These are phyloP conservation scores for Odontothrips loti DNA, from an alignment of 2,888 invertebrate genomes.

Conservation along the genomic window DNA sequence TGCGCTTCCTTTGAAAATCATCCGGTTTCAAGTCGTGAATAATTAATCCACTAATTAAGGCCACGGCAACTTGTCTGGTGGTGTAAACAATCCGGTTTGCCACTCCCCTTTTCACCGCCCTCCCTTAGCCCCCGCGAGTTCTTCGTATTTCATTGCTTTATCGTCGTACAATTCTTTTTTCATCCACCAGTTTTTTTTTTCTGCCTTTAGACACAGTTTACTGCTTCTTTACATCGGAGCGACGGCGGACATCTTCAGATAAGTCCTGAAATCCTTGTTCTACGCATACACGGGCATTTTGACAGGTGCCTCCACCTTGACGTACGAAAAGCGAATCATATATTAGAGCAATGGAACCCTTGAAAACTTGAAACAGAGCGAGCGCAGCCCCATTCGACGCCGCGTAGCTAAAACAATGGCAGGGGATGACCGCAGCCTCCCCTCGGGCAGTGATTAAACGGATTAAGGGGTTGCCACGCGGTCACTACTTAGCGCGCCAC, in stretches of 20 bases:
- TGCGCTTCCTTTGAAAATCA: slow-evolving; percentile 1
- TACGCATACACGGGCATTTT: no score
- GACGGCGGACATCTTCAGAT: neutral
- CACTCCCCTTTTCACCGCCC: slow-evolving; percentile 21
- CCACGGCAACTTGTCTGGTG: slow-evolving; percentile 11
- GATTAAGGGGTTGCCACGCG: neutral
- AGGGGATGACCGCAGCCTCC: neutral
- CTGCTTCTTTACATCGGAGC: neutral
- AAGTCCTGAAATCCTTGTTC: no score
- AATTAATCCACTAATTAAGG: slow-evolving; percentile 21
- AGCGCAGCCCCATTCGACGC: neutral
- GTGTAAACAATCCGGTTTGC: slow-evolving; percentile 19
- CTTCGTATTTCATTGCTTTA: neutral
- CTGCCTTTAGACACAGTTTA: neutral
- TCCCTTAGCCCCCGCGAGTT: neutral
- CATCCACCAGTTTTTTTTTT: neutral
- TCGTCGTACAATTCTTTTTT: neutral
- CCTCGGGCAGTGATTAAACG: slow-evolving; percentile 21
- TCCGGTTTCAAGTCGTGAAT: slow-evolving; percentile 24
- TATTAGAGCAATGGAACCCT: no score
- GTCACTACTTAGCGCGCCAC: slow-evolving; percentile 1
- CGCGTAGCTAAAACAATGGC: neutral
- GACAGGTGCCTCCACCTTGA: neutral
- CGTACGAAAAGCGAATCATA: neutral
- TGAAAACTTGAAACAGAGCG: neutral